Percentiles rank a stretch among this genome's conserved stretches.
Conservation (phyloP, 1,140 invertebrate species). For the Drosophila simulans region DNA sequence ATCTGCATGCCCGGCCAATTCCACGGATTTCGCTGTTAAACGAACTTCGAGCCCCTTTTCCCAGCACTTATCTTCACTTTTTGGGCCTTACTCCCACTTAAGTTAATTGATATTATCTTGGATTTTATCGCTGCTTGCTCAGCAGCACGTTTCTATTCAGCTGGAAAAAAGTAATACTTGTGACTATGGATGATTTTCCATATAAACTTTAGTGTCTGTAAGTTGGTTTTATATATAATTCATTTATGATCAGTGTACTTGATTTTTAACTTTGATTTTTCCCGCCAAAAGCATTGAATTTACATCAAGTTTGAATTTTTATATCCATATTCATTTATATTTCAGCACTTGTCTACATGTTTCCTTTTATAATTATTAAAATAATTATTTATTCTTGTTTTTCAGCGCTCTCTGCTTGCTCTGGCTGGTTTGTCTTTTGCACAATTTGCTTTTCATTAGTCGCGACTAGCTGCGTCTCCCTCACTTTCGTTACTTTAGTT, state of each 20-base stretch:
- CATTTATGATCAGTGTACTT: too few species aligned
- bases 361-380: too few species aligned
- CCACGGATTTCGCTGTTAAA: constrained; percentile 4
- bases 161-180: too few species aligned
- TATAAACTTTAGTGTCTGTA: too few species aligned
- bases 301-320: constrained; percentile 2
- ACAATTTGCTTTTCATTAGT: constrained; percentile 38
- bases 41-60: neutral
- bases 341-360: constrained; percentile 26
- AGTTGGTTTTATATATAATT: too few species aligned
- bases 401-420: constrained; percentile 24
- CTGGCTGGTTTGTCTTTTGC: constrained; percentile 20
- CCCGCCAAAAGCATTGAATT: constrained; percentile 1
- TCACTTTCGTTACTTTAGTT: constrained; percentile 10
- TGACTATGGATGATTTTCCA: too few species aligned
- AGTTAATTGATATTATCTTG: neutral
- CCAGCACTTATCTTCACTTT: constrained; percentile 6
- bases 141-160: neutral
- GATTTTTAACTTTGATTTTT: too few species aligned
- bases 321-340: constrained; percentile 24
- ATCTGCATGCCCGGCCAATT: constrained; percentile 21
- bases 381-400: neutral
- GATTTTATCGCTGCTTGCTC: neutral
- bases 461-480: constrained; percentile 39
- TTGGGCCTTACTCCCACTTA: neutral